Base-by-base conservation (phyloP, 2,797 vertebrate genomes). In the Eulemur rubriventer region DNA sequence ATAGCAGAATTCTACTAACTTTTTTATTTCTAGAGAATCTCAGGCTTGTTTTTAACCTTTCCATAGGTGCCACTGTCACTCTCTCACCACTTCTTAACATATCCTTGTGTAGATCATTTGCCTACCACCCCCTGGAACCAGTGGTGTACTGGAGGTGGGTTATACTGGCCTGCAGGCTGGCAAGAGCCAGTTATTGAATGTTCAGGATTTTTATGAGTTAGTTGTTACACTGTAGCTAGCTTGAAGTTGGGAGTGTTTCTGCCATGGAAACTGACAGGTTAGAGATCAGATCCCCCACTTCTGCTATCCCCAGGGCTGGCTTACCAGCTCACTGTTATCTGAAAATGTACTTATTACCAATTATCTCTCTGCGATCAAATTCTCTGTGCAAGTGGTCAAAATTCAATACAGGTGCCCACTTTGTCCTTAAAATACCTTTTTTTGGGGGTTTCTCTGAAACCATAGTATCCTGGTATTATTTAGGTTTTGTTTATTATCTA, bases 281-380 rank as follows among this genome's bases (percentile, higher is more conserved):
- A 30, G 30, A 13, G 4, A 22, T 70, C 9, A 16, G 50, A 18
- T 50, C 1, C 7, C 14, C 26, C 10, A 30, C 20, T 12, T 8
- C 22, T 9, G 33, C 17, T n/a, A 8, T 3, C 26, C 14, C 5
- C 5, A 1, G 26, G 63, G 16, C 17, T 52, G 12, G 9, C 63
- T 43, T 55, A 30, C 33, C 41, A 63, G 67, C 10, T 72, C 24
- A 26, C 41, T 0, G 18, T 24, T n/a, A 22, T n/a, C 70, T 28
- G 33, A 50, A 30, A 46, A 50, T 41, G 10, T 67, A 61, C 59
- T 24, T 22, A 1, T 46, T 30, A 18, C 50, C 14, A 18, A 0
- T n/a, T 7, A 20, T 17, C 2, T 5, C 20, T n/a, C 5, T 46
- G 55, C 26, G 22, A 0, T 24, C 9, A 35, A 4, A 12, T 10